Base-by-base conservation (phyloP, 2,888 invertebrate species). In the Cylindroiulus punctatus region DNA sequence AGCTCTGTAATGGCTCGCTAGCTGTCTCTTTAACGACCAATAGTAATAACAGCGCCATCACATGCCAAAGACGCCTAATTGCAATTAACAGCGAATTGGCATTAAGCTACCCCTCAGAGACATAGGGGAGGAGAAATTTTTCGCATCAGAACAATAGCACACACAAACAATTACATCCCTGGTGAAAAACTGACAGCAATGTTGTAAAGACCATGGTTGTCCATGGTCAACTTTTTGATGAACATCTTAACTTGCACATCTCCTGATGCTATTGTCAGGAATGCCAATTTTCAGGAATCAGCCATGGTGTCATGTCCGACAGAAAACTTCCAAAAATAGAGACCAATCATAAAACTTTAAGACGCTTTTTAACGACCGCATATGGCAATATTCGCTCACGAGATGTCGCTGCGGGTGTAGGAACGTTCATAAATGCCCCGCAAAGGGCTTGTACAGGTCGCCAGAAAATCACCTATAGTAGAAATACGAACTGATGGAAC, bases 41-140 rank as follows among this genome's bases (percentile, higher is more conserved):
- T 22, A 65, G 65, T 22, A 65, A 65, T 65, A 26, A 19, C 57
- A 57, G 57, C 57, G 57, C 57, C 57, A n/a, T 8, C 57, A 65
- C 65, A 65, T 65, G 65, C 65, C 26, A 65, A 10, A 26, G 65
- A 65, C n/a, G 65, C 65, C 22, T 65, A 65, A 65, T 65, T 65
- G 3, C 65, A 65, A 65, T 65, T 65, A 65, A 65, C 65, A 22
- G 22, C 26, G 65, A 22, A 65, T 65, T 65, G 65, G 65, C 65
- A 65, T 65, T 12, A 26, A n/a, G 65, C 26, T 26, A 26, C 22
- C 65, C 22, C 22, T 36, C 26, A 5, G 22, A 65, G 65, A 65
- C 26, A 65, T 65, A 8, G 44, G 44, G 3, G 44, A 17, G 44
- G 52, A n/a, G 65, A 22, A 36, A 36, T 22, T 22, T 65, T 22